These are phyloP conservation scores for Crax fasciolata DNA, from an alignment of 2,797 vertebrate genomes.

Conservation along the genomic window DNA sequence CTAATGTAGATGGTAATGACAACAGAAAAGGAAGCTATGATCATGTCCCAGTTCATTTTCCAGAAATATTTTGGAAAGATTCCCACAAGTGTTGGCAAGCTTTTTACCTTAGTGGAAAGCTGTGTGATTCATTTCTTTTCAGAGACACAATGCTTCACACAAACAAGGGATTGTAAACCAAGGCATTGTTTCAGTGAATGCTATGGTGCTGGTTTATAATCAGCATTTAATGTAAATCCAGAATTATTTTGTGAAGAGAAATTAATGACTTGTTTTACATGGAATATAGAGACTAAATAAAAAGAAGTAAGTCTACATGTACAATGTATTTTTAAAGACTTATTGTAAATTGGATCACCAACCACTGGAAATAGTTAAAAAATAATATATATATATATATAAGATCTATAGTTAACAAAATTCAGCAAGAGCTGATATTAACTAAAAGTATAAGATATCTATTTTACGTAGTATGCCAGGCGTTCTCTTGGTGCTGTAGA, in stretches of 20 bases:
- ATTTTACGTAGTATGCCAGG: neutral
- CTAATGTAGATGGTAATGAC: neutral
- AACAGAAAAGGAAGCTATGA: neutral
- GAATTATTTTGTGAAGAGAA: neutral
- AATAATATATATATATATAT: too few relatives aligned
- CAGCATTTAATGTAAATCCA: neutral
- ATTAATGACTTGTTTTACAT: neutral
- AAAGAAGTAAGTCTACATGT: neutral
- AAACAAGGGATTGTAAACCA: neutral
- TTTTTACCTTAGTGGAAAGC: neutral
- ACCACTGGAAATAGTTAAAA: fast-evolving
- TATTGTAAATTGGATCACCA: neutral
- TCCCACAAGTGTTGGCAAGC: neutral
- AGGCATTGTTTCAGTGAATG: neutral
- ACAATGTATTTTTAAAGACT: neutral
- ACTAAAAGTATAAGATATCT: neutral
- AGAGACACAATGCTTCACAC: neutral
- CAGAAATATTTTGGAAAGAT: neutral
- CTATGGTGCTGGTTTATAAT: neutral
- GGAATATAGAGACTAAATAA: neutral
- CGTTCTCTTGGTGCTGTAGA: neutral
- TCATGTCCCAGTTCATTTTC: fast-evolving
- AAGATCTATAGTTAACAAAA: neutral
- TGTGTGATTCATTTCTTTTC: neutral
- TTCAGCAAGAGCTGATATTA: neutral